Conservation (phyloP, 2,888 invertebrate species). For the Drosophila macrospina region DNA sequence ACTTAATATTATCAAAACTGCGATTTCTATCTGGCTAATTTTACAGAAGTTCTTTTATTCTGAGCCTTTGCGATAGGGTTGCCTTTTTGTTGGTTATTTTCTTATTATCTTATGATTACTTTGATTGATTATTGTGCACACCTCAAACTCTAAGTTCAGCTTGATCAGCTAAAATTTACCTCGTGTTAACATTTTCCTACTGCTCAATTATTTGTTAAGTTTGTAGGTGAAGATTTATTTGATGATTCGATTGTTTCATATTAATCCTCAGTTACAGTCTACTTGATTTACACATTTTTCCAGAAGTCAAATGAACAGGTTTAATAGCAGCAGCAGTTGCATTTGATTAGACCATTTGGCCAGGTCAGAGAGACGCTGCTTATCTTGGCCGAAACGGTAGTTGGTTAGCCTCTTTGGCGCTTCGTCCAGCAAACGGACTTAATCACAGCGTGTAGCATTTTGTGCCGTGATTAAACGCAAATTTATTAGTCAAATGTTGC, state of each 20-base stretch:
- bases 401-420: constrained; percentile 22
- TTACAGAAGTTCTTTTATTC: constrained; percentile 38
- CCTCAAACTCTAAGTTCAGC: constrained; percentile 29
- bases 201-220: constrained; percentile 32
- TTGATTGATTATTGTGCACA: not conserved
- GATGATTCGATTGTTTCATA: not conserved
- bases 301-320: constrained; percentile 21
- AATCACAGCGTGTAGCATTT: constrained; percentile 75
- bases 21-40: constrained; percentile 31
- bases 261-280: constrained; percentile 20
- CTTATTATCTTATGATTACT: not conserved
- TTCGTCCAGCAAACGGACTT: constrained; percentile 24
- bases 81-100: constrained; percentile 23
- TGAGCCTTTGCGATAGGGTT: constrained; percentile 24
- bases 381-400: constrained; percentile 56
- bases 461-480: constrained; percentile 70
- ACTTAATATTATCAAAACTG: constrained; percentile 12
- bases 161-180: constrained; percentile 28
- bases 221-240: not conserved
- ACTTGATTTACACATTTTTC: constrained; percentile 33
- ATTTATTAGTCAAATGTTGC: constrained; percentile 76
- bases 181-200: constrained; percentile 25
- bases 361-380: constrained; percentile 5
- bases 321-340: not conserved
- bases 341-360: no score